Base-by-base conservation (phyloP, 2,888 invertebrate species). In the Synergus umbraculus region DNA sequence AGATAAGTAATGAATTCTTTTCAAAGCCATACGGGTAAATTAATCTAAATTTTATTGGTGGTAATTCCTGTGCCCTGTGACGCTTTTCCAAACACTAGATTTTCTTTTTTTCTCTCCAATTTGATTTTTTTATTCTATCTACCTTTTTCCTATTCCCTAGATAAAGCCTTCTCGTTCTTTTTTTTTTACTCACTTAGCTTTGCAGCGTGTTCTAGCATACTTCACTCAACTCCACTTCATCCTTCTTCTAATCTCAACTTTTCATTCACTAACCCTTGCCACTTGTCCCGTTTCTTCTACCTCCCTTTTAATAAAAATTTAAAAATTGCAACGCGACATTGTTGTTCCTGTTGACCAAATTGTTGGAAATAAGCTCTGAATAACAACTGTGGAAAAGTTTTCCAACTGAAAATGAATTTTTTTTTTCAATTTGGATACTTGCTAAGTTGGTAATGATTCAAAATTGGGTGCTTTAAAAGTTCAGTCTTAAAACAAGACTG, bases 1-100 rank as follows among this genome's bases (percentile, higher is more conserved):
- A 60, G 77, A 67, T 76, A 69, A 76, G 76, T 78, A 81, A 81
- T 79, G 78, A 78, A 81, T 78, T 81, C 77, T 79, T 79, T 78
- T 78, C 78, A 79, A 76, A 67, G 54, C 77, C 22, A 44, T 10
- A 67, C 69, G 76, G 79, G 65, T 73, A 78, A 79, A 79, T 82
- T 82, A 78, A 82, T 82, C 79, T 82, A 44, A 79, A 79, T 82
- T 76, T 44, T 77, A 76, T 66, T 77, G 76, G 43, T 78, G n/a
- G 37, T 54, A 73, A 73, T 73, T 73, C n/a, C 9, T 54, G 8
- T 4, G 37, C 37, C 15, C 1, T 46, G n/a, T 43, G 12, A 67
- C 22, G 18, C 67, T 69, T 46, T 29, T 46, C 18, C 44, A 7
- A 44, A 46, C 22, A 18, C 22, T 46, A 29, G 22, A 29, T 29